phyloP scores from a whole-genome alignment of 2,888 invertebrate species.

The Acronicta alni region DNA sequence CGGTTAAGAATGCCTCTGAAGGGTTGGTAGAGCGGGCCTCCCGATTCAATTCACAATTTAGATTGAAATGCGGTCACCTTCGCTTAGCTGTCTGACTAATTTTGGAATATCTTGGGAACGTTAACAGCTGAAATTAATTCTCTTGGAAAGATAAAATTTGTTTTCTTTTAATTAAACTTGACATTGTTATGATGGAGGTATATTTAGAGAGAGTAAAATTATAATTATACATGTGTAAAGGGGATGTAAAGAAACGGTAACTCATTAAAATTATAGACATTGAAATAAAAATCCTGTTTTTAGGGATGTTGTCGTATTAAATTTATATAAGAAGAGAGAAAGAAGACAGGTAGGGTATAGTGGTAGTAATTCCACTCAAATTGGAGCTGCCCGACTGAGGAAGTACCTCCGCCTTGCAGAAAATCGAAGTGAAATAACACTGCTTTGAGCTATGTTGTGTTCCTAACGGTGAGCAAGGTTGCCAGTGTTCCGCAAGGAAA shows the following conservation, averaged over 20 bases:
- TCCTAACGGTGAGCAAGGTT: too few species aligned
- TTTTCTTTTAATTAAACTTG: conserved; percentile 4
- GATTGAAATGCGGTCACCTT: conserved; percentile 38
- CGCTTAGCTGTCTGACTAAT: conserved; percentile 18
- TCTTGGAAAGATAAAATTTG: conserved; percentile 4
- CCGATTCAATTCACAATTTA: conserved; percentile 43
- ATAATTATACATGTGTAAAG: background rate
- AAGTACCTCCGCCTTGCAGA: too few species aligned
- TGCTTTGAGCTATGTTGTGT: too few species aligned
- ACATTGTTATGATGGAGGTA: background rate
- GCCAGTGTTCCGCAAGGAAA: too few species aligned
- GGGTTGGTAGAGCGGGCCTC: conserved; percentile 19
- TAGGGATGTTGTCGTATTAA: too few species aligned
- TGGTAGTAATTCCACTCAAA: too few species aligned
- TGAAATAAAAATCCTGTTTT: too few species aligned
- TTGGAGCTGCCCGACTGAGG: too few species aligned
- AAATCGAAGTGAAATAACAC: too few species aligned
- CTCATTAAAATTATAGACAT: too few species aligned
- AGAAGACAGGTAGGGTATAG: too few species aligned
- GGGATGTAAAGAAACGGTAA: background rate
- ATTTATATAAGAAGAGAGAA: too few species aligned
- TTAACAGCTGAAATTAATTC: conserved; percentile 9
- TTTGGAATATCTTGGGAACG: conserved; percentile 14
- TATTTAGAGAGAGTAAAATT: background rate
- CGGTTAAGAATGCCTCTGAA: conserved; percentile 15